Conservation (phyloP, 2,113 vertebrate species). For the Lucifuga dentata region DNA sequence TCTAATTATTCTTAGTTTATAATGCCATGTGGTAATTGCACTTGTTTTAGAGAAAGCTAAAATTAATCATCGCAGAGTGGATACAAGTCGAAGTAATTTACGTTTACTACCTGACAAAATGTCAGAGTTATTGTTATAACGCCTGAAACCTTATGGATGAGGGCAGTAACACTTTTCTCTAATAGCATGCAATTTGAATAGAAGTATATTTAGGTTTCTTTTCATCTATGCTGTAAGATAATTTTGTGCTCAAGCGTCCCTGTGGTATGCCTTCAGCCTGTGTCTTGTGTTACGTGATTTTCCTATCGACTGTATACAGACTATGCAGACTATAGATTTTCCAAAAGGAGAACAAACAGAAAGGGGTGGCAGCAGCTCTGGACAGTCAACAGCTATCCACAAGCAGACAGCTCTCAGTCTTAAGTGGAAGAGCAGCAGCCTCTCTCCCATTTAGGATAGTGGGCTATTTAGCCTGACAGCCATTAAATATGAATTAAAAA, state of each 20-base stretch:
- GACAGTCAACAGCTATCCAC: slow-evolving; percentile 48
- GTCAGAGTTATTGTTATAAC: not conserved
- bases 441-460: slow-evolving; percentile 82
- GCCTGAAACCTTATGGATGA: too few relatives aligned
- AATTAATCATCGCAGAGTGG: slow-evolving; percentile 16
- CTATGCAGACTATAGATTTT: slow-evolving; percentile 1
- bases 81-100: slow-evolving; percentile 8
- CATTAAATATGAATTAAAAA: slow-evolving; percentile 90
- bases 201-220: not conserved
- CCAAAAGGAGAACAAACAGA: slow-evolving; percentile 28
- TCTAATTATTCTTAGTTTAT: slow-evolving; percentile 13
- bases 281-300: slow-evolving; percentile 18
- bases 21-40: slow-evolving; percentile 9
- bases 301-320: not conserved
- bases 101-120: not conserved
- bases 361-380: slow-evolving; percentile 29
- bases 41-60: not conserved
- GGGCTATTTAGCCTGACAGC: slow-evolving; percentile 84
- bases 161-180: too few relatives aligned
- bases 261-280: not conserved
- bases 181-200: too few relatives aligned
- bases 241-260: not conserved
- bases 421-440: slow-evolving; percentile 76
- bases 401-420: slow-evolving; percentile 68
- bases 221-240: not conserved